Base-by-base conservation (phyloP, 2,888 invertebrate genomes). In the Agonopterix arenella region DNA sequence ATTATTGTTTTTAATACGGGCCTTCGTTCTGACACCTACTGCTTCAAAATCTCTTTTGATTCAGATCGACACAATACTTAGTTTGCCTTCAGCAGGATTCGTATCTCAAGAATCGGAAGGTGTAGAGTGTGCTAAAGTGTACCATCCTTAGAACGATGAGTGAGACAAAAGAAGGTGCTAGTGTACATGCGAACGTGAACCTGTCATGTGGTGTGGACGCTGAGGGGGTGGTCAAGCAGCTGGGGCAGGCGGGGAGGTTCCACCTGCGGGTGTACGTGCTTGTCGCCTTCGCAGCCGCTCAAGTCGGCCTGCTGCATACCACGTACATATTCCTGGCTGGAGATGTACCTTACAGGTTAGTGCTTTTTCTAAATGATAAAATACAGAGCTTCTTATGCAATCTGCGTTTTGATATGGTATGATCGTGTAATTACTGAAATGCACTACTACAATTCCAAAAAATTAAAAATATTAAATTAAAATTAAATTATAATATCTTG, bases 291-390 rank as follows among this genome's bases (percentile, higher is more conserved):
- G 89, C 82, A 1, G 83, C 90, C 2, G 65, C 89, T 45, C 88
- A 91, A 61, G 88, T 91, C 1, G 90, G 91, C 8, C 59, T 90
- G 59, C 85, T 90, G 60, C 90, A 90, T 57, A 82, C 91, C 55
- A 90, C 89, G 2, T 92, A 91, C 67, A 89, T 91, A 55, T 92
- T 92, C 76, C 82, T 91, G 2, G 90, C 91, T 0, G 91, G 84
- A 1, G 80, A 88, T 48, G 76, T 90, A 13, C 85, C 89, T 4
- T 90, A 91, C 80, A 90, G 92, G 91, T 92, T 58, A 40, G n/a
- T 28, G 5, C 28, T 28, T 28, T 28, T 28, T 5, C 28, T 28
- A 28, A 28, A 28, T 28, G 5, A 28, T 7, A 28, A 18, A 18
- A 28, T 28, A 28, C 7, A 28, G 28, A 28, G 28, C 28, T 18